Percentiles rank a stretch among this genome's conserved stretches.
Evolutionary conservation across 2,797 vertebrate genomes (phyloP).

Genomic region (Sebastes ruberrimus): DNA sequence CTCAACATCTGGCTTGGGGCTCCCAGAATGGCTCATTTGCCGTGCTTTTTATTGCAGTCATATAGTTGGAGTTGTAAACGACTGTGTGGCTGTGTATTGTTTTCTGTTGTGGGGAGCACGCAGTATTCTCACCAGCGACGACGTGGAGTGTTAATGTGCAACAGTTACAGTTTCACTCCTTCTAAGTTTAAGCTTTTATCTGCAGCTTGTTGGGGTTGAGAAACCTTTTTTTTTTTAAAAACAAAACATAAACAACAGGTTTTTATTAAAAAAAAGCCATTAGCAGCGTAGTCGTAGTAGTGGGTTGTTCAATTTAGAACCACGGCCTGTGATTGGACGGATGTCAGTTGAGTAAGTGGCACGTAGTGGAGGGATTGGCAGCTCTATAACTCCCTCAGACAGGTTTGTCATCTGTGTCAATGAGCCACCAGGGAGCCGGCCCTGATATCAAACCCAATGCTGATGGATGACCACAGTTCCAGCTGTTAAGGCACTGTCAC

Average conservation of each 20-base stretch:
- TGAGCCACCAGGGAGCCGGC: conserved; percentile 77
- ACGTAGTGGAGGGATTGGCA: conserved; percentile 65
- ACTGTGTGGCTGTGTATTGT: conserved; percentile 81
- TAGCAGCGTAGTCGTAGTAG: conserved; percentile 39
- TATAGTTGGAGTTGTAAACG: conserved; percentile 85
- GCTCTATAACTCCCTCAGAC: conserved; percentile 77
- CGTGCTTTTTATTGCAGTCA: conserved; percentile 83
- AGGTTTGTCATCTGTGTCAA: conserved; percentile 82
- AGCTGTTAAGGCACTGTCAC: conserved; percentile 78
- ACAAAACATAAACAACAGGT: background rate
- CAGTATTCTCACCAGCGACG: conserved; percentile 58
- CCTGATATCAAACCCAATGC: conserved; percentile 78
- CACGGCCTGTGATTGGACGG: conserved; percentile 60
- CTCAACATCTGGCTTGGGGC: conserved; percentile 82
- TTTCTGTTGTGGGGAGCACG: conserved; percentile 65
- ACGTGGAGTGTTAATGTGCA: conserved; percentile 65
- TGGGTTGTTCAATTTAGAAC: conserved; percentile 50
- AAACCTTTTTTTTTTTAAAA: background rate
- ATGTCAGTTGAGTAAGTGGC: conserved; percentile 52
- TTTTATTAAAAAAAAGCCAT: conserved; percentile 48
- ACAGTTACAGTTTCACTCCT: conserved; percentile 21
- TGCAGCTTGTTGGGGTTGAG: conserved; percentile 3
- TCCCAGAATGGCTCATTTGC: conserved; percentile 83
- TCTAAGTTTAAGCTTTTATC: conserved; percentile 18
- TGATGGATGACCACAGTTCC: conserved; percentile 80